Base-by-base conservation (phyloP, 2,888 invertebrate genomes). In the Agrochola lota region DNA sequence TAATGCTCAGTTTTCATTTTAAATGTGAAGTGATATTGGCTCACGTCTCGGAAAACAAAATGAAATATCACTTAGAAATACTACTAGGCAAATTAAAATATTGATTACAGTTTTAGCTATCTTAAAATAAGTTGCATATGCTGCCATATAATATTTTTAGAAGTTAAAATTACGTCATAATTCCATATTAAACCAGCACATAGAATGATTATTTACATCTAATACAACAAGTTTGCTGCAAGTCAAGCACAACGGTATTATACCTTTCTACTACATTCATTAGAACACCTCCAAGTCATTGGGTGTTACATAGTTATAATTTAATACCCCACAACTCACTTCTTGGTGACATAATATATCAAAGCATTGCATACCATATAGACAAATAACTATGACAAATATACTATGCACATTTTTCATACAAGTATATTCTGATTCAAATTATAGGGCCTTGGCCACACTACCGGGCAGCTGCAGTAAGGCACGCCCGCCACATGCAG, bases 131-230 rank as follows among this genome's bases (percentile, higher is more conserved):
- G 12, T 46, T 11, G 20, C 23, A 12, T 23, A 59, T 43, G 78
- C 81, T 78, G 81, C 78, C 81, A 20, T 23, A 20, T 23, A 30
- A 55, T 46, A 62, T 57, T 7, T 62, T 46, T 64, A 3, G 15
- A 67, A 20, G 26, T 7, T 59, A 66, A 17, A 43, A 59, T n/a
- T 59, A 52, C 0, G 26, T n/a, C 40, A 20, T 79, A 57, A 64
- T 52, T 52, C 17, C 23, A 46, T 63, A 23, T 46, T 8, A 26
- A 64, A 49, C 11, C 26, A 55, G 75, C 15, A 55, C 6, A 55
- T 26, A 35, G 17, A 59, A 66, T 73, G 23, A 73, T 64, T 66
- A 78, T 78, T 73, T 66, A 80, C 78, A 78, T 52, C 57, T 59
- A 64, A 17, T 52, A 80, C n/a, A 71, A 78, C 43, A 73, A 52